Conservation (phyloP, 2,113 vertebrate species). For the Rhinichthys klamathensis region DNA sequence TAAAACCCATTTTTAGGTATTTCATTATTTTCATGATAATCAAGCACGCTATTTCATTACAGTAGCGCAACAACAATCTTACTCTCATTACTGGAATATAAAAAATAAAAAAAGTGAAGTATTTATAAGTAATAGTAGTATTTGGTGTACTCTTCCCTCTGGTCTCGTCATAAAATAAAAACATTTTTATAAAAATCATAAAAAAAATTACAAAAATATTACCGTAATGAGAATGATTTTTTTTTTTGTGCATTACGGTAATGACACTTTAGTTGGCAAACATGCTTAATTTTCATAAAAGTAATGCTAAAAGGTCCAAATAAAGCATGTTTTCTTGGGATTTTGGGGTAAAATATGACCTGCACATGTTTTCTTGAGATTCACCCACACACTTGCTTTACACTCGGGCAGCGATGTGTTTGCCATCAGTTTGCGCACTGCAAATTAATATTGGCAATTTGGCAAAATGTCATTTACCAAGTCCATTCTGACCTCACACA, state of each 20-base stretch:
- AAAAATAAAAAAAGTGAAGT: neutral
- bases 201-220: neutral
- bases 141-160: neutral
- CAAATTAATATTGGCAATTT: conserved; percentile 27
- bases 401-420: conserved; percentile 46
- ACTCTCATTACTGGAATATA: neutral
- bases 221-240: neutral
- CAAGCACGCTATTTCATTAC: neutral
- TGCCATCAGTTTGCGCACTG: conserved; percentile 8
- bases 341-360: conserved; percentile 11
- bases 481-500: neutral
- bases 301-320: neutral
- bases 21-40: neutral
- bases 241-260: neutral
- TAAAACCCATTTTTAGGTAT: neutral
- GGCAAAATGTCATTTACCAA: neutral
- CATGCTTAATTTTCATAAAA: neutral
- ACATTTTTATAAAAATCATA: neutral
- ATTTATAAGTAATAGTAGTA: neutral
- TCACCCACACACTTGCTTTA: conserved; percentile 27
- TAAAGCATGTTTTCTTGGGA: neutral
- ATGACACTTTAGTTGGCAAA: neutral
- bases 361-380: neutral
- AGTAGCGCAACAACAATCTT: neutral
- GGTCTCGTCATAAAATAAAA: neutral